These are phyloP conservation scores for Anthopleura xanthogrammica DNA, from an alignment of 92 coral and sea anemone genomes.

Conservation along the genomic window DNA sequence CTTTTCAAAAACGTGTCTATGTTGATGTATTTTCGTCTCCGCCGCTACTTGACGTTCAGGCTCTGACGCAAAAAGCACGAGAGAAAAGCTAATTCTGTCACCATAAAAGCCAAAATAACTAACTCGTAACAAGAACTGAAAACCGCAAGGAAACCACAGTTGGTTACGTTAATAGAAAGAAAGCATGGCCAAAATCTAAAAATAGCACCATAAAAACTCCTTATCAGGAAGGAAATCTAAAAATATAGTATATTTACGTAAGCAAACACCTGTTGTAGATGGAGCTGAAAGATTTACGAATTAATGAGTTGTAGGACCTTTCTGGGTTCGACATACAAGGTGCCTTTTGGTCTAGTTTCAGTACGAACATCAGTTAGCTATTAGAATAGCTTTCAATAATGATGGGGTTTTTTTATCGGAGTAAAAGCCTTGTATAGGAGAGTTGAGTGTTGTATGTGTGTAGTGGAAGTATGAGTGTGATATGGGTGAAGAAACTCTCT, in stretches of 20 bases:
- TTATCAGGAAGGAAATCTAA: neutral
- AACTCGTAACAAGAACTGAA: neutral
- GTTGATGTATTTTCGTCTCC: too few relatives aligned
- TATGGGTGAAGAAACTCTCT: too few relatives aligned
- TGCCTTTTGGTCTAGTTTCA: neutral
- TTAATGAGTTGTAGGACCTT: neutral
- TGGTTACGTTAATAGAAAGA: neutral
- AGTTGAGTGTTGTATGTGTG: too few relatives aligned
- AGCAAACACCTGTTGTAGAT: neutral
- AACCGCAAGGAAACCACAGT: neutral
- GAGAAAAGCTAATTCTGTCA: neutral
- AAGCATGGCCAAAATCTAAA: neutral
- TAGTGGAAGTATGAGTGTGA: too few relatives aligned
- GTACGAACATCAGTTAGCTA: too few relatives aligned
- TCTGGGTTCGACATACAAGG: too few relatives aligned
- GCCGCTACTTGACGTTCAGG: neutral
- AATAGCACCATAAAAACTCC: neutral
- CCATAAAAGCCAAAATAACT: neutral
- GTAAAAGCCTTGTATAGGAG: too few relatives aligned
- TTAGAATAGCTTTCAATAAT: too few relatives aligned
- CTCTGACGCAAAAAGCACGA: neutral
- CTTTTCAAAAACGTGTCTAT: too few relatives aligned
- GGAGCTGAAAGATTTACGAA: neutral
- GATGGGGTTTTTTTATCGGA: too few relatives aligned
- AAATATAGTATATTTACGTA: neutral